Base-by-base conservation (phyloP, 1,140 invertebrate species). In the Theocolax elegans region DNA sequence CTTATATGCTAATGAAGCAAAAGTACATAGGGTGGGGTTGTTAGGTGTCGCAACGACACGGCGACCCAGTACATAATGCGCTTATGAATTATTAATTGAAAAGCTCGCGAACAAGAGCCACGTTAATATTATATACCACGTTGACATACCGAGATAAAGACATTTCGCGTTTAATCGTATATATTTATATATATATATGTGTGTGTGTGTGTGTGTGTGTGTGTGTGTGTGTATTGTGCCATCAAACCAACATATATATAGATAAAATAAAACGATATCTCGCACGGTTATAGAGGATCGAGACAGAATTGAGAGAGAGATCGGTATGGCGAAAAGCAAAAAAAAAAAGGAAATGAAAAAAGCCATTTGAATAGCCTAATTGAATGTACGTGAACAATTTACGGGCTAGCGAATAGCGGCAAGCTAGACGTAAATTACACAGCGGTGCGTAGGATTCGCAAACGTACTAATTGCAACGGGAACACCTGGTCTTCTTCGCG, bases 71-170 rank as follows among this genome's bases (percentile, higher is more conserved):
- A 71, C 75, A 71, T 51, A 58, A 58, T 64, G 42, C 27, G 15
- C 66, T 71, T 73, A 77, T 77, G 76, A 79, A 79, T 77, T 77
- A 77, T 79, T 77, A 77, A 79, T 79, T 77, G 46, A 25, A 58
- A 73, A 74, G 64, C 25, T 35, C n/a, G 6, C 29, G 17, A 10
- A 27, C 51, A 54, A n/a, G n/a, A n/a, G n/a, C n/a, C n/a, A n/a
- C n/a, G n/a, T n/a, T n/a, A n/a, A n/a, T n/a, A n/a, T n/a, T n/a
- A n/a, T n/a, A n/a, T n/a, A n/a, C n/a, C n/a, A n/a, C n/a, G n/a
- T n/a, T n/a, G n/a, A n/a, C n/a, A n/a, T n/a, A n/a, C n/a, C n/a
- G n/a, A n/a, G n/a, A n/a, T n/a, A n/a, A n/a, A n/a, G n/a, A n/a
- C n/a, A n/a, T n/a, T n/a, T n/a, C n/a, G n/a, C n/a, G n/a, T n/a